Base-by-base conservation (phyloP, 2,113 vertebrate species). In the Aegithalos caudatus region DNA sequence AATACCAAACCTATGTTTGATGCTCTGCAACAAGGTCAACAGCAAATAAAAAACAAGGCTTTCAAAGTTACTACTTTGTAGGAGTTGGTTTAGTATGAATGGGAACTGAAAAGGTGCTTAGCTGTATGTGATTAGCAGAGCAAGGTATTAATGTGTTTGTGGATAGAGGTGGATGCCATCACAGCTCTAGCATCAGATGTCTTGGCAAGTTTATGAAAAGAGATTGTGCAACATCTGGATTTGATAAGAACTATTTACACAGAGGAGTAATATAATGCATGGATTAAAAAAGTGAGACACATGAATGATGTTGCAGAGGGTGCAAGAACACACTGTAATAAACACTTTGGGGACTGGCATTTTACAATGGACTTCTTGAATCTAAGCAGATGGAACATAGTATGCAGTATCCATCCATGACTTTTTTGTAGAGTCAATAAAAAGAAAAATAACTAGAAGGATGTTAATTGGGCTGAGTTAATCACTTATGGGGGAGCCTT, bases 1-100 rank as follows among this genome's bases (percentile, higher is more conserved):
- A 35, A 0, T 28, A 56, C 57, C 6, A 80, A 72, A 44, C 9
- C 20, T 33, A 15, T 2, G 1, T 17, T 47, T 3, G 1, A 45
- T 29, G 15, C 37, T 10, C 35, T 71, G 50, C 29, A 79, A 24
- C 3, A 47, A 70, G 33, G 50, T 24, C 25, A 70, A 62, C 9
- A 81, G 11, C 19, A 73, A 72, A 33, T 9, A 27, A 45, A 81
- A 40, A 42, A 45, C 29, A 2, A 6, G 7, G 1, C 2, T 74
- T 27, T 74, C 42, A 67, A 12, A 74, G 25, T 54, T 35, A 40
- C 19, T n/a, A 0, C 22, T 67, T 69, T 40, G 15, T n/a, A 28
- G 58, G 62, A 61, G 24, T 0, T 53, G 25, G 7, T 38, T 80
- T 56, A 27, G 16, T 10, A 29, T 17, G 27, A 82, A 80, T 20